These are phyloP conservation scores for Gracilinanus agilis DNA, from an alignment of 2,113 vertebrate genomes.

Conservation along the genomic window DNA sequence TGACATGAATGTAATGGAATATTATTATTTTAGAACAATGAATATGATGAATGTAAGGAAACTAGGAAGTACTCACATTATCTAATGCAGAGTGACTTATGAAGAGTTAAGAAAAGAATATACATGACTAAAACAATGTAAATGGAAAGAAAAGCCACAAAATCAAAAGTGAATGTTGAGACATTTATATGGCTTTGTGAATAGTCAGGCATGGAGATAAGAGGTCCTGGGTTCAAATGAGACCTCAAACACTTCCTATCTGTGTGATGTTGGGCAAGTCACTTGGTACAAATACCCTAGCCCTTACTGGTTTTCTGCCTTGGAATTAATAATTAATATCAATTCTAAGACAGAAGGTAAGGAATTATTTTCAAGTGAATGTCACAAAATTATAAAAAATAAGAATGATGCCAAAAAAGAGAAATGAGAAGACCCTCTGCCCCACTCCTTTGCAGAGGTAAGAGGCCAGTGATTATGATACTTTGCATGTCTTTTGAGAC, in stretches of 20 bases:
- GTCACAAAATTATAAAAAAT: not conserved
- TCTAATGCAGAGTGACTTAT: not conserved
- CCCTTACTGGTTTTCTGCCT: too few relatives aligned
- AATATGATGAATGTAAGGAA: not conserved
- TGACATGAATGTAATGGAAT: not conserved
- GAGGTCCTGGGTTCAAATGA: too few relatives aligned
- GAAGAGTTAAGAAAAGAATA: not conserved
- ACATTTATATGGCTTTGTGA: too few relatives aligned
- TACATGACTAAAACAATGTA: not conserved
- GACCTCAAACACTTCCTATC: too few relatives aligned
- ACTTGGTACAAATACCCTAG: too few relatives aligned
- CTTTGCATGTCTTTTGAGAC: not conserved
- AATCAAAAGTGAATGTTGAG: not conserved
- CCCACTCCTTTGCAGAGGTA: not conserved
- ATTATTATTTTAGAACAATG: not conserved
- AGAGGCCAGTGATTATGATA: not conserved
- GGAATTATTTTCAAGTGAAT: not conserved
- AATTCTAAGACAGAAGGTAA: too few relatives aligned
- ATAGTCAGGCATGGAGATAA: too few relatives aligned
- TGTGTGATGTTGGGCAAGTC: too few relatives aligned
- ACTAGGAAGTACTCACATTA: not conserved
- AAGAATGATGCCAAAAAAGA: not conserved
- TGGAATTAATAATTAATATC: too few relatives aligned
- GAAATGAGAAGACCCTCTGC: not conserved
- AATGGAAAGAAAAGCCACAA: not conserved